phyloP scores from a whole-genome alignment of 2,797 vertebrate species.

The Tachyglossus aculeatus region DNA sequence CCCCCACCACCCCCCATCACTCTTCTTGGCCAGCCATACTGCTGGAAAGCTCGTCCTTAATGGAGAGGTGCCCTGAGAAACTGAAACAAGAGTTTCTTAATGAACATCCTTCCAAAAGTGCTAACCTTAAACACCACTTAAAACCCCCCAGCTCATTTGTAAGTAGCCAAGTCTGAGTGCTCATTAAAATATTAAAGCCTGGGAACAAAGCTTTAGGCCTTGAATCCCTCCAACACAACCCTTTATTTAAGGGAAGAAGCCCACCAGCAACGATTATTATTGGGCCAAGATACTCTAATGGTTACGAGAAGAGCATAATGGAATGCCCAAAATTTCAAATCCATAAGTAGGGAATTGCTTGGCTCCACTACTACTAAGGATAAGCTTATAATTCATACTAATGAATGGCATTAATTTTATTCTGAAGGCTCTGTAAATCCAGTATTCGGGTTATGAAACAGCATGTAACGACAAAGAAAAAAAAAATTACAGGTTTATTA shows the following conservation, averaged over 20 bases:
- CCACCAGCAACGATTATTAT: slow-evolving; percentile 36
- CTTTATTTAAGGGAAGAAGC: slow-evolving; percentile 37
- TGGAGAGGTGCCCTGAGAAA: slow-evolving; percentile 64
- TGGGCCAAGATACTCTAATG: slow-evolving; percentile 7
- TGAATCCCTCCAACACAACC: slow-evolving; percentile 29
- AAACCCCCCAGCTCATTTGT: slow-evolving; percentile 54
- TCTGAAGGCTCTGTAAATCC: slow-evolving; percentile 45
- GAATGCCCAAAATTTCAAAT: background rate
- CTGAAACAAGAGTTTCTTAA: slow-evolving; percentile 71
- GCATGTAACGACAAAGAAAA: slow-evolving; percentile 52
- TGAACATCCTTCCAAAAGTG: slow-evolving; percentile 66
- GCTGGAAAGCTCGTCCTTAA: slow-evolving; percentile 68
- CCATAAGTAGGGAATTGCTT: slow-evolving; percentile 15
- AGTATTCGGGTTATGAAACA: slow-evolving; percentile 52
- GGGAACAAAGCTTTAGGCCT: slow-evolving; percentile 58
- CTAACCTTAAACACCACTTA: slow-evolving; percentile 59
- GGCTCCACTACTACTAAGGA: slow-evolving; percentile 41
- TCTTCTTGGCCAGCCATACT: slow-evolving; percentile 52
- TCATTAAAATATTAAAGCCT: slow-evolving; percentile 69
- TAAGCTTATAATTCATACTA: slow-evolving; percentile 45
- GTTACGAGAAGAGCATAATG: background rate
- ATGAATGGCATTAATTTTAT: slow-evolving; percentile 45
- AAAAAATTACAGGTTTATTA: slow-evolving; percentile 44
- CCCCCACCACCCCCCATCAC: no score
- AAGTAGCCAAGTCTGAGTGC: slow-evolving; percentile 60